Percentiles rank a stretch among this genome's conserved stretches.
Conservation (phyloP, 2,888 invertebrate species). For the Pimpla rufipes region DNA sequence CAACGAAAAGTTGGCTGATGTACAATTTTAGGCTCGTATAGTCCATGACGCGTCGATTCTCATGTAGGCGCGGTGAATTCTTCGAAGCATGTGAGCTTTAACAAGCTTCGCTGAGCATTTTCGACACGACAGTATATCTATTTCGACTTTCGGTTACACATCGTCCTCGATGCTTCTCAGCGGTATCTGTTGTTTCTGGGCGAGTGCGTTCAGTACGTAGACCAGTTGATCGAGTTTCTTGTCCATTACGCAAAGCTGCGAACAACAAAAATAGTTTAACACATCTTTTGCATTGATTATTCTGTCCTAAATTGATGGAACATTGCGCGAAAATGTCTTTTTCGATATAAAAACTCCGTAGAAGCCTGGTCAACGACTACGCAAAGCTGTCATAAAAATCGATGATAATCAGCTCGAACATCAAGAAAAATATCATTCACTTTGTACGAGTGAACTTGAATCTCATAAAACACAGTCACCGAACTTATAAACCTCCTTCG, state of each 20-base stretch:
- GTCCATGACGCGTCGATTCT: slow-evolving; percentile 10
- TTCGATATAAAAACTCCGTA: neutral
- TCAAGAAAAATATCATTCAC: slow-evolving; percentile 39
- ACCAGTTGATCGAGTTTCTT: slow-evolving; percentile 86
- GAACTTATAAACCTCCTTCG: slow-evolving; percentile 15
- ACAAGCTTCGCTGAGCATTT: slow-evolving; percentile 70
- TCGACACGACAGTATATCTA: slow-evolving; percentile 67
- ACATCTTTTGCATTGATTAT: slow-evolving; percentile 1
- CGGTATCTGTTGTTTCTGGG: slow-evolving; percentile 87
- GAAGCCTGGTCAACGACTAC: slow-evolving; percentile 39
- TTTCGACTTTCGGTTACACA: slow-evolving; percentile 83
- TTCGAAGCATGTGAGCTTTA: slow-evolving; percentile 32
- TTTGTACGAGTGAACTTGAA: slow-evolving; percentile 53
- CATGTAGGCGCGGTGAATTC: neutral
- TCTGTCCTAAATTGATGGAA: neutral
- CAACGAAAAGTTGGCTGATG: slow-evolving; percentile 1
- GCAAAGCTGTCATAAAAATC: slow-evolving; percentile 27
- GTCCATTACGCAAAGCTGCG: slow-evolving; percentile 86
- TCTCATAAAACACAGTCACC: slow-evolving; percentile 39
- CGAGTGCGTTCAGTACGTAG: slow-evolving; percentile 87
- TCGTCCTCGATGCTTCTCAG: slow-evolving; percentile 86
- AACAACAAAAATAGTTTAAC: slow-evolving; percentile 49
- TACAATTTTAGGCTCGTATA: neutral
- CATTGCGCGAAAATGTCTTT: slow-evolving; percentile 20
- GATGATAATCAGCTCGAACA: slow-evolving; percentile 49